A percentile compares a stretch with the other conserved stretches of the same genome.
Conservation (phyloP, 2,888 invertebrate species). For the Augochlorella aurata region DNA sequence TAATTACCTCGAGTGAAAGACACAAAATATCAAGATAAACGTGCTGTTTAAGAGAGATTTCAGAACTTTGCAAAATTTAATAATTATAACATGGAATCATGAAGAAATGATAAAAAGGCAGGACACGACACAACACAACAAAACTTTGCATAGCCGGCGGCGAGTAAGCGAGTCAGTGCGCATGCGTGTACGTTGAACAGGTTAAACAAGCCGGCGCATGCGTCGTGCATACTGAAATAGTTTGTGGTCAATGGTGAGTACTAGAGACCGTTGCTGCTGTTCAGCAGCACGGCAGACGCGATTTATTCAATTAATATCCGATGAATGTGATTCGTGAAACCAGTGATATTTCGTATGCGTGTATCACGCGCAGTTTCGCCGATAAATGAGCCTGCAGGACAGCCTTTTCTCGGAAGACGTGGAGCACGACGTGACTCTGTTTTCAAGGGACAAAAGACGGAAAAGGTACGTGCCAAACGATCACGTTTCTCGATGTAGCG, state of each 20-base stretch:
- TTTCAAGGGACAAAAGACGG: slow-evolving; percentile 72
- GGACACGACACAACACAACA: neutral
- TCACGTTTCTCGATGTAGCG: slow-evolving; percentile 57
- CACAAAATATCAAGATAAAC: too few species aligned
- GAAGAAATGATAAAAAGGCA: neutral
- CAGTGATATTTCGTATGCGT: slow-evolving; percentile 20
- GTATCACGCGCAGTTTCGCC: slow-evolving; percentile 6
- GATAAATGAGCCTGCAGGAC: slow-evolving; percentile 79
- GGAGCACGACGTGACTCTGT: slow-evolving; percentile 77
- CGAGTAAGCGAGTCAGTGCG: neutral
- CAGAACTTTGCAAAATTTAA: neutral
- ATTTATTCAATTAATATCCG: slow-evolving; percentile 25
- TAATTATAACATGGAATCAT: neutral
- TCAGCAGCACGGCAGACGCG: slow-evolving; percentile 42
- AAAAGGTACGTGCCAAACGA: slow-evolving; percentile 73
- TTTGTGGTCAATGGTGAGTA: slow-evolving; percentile 49
- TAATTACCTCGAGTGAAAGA: too few species aligned
- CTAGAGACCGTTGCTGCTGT: slow-evolving; percentile 48
- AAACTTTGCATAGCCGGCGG: neutral
- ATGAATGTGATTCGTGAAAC: slow-evolving; percentile 35
- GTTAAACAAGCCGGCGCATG: slow-evolving; percentile 23
- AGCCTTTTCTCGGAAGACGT: slow-evolving; percentile 77
- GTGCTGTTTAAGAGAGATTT: too few species aligned
- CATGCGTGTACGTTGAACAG: slow-evolving; percentile 1
- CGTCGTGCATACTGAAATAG: slow-evolving; percentile 37